Evolutionary conservation across 2,113 vertebrate genomes (phyloP).

Genomic region (Alligator sinensis): DNA sequence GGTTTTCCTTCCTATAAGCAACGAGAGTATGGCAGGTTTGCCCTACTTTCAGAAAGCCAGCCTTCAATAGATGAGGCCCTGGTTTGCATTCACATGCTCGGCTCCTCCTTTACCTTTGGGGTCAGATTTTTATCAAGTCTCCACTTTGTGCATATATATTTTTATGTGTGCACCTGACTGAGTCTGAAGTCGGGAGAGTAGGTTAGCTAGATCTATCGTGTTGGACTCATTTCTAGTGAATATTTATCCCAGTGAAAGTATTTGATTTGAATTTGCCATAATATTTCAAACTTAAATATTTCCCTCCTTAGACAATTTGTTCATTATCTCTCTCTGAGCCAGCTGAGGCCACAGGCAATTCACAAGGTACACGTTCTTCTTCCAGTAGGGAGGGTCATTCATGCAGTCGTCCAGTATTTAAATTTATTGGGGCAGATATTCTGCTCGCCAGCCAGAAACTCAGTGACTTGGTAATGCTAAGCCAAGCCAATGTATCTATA

Average conservation of each 20-base stretch:
- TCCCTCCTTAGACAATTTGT: not conserved
- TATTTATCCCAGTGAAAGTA: not conserved
- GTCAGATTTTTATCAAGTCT: not conserved
- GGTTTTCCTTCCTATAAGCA: not conserved
- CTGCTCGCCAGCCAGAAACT: not conserved
- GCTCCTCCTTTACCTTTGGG: slow-evolving; percentile 15
- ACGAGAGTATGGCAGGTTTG: not conserved
- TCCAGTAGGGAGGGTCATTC: not conserved
- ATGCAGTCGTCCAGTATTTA: not conserved
- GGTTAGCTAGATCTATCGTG: not conserved
- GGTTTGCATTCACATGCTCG: not conserved
- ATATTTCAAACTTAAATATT: not conserved
- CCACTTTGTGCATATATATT: slow-evolving; percentile 15
- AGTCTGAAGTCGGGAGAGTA: not conserved
- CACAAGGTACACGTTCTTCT: not conserved
- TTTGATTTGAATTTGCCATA: not conserved
- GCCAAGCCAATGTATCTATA: not conserved
- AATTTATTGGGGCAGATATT: not conserved
- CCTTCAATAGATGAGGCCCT: not conserved
- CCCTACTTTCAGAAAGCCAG: slow-evolving; percentile 6
- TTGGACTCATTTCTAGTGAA: slow-evolving; percentile 19
- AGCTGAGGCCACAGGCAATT: not conserved
- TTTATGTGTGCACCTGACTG: not conserved
- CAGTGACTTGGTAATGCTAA: not conserved
- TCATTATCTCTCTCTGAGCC: not conserved